Base-by-base conservation (phyloP, 2,113 vertebrate species). In the Synodontis membranacea region DNA sequence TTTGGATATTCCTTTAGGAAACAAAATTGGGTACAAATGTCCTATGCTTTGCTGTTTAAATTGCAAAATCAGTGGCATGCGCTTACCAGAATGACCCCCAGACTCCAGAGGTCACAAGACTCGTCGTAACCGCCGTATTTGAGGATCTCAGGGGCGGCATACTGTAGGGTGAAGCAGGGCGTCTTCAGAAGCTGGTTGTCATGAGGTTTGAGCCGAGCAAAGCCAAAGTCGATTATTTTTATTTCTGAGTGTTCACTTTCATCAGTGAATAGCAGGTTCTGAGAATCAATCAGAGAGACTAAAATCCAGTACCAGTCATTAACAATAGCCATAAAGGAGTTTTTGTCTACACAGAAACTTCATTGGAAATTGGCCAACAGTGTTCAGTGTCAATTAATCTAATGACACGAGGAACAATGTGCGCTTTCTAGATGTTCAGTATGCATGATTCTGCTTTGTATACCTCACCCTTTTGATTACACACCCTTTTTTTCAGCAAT, bases 141-240 rank as follows among this genome's bases (percentile, higher is more conserved):
- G 89, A 99, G 92, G 87, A 99, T 97, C 92, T 99, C 98, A 0
- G 98, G 97, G 5, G 98, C 98, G 3, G 97, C 97, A 19, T 99
- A 99, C 90, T 98, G 97, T 86, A 99, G 95, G 0, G 97, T 99
- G 95, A 99, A 99, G 94, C 98, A 99, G 0, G 98, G 98, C 0
- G 98, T 99, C 94, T 98, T 99, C 87, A 99, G 94, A 19, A 98
- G 97, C 91, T 99, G 97, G 91, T 99, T 98, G 91, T 99, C 98
- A 7, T 96, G 97, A 1, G 98, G 98, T 93, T 99, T 99, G 91
- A 99, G 96, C 86, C 97, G 96, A 25, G 98, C 98, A 89, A 99
- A 99, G 48, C 98, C 98, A 88, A 98, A 99, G 94, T 99, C 98
- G 93, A 99, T 99, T 89, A 99, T 95, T 95, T 99, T 99, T 90